Conservation (phyloP, 2,888 invertebrate species). For the Drosophila colorata region DNA sequence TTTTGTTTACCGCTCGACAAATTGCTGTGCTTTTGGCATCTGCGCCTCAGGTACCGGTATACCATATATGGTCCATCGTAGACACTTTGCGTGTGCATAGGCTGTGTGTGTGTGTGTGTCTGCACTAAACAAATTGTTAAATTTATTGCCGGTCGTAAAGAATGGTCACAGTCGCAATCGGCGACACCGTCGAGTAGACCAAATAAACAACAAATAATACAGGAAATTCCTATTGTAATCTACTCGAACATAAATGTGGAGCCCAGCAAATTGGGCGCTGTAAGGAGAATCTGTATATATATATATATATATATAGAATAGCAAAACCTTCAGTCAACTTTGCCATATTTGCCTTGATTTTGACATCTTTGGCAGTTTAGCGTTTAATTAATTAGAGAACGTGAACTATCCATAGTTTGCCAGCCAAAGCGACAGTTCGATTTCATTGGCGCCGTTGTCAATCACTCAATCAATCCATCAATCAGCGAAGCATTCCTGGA, state of each 20-base stretch:
- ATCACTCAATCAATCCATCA: constrained; percentile 78
- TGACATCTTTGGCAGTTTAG: constrained; percentile 58
- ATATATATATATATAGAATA: constrained; percentile 3
- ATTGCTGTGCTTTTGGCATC: constrained; percentile 79
- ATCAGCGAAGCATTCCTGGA: constrained; percentile 63
- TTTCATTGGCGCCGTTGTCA: constrained; percentile 78
- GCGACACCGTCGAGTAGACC: constrained; percentile 32
- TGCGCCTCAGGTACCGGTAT: constrained; percentile 58
- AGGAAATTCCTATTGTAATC: constrained; percentile 65
- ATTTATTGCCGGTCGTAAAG: constrained; percentile 83
- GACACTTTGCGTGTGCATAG: constrained; percentile 73
- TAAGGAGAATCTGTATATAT: neutral
- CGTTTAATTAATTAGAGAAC: constrained; percentile 76
- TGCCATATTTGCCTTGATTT: constrained; percentile 55
- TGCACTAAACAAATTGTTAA: constrained; percentile 83
- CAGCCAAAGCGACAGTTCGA: constrained; percentile 39
- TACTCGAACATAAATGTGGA: constrained; percentile 42
- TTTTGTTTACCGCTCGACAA: constrained; percentile 78
- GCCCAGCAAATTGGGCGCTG: constrained; percentile 13
- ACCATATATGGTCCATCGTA: constrained; percentile 72
- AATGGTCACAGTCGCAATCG: constrained; percentile 74
- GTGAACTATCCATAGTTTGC: constrained; percentile 53
- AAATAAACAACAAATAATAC: constrained; percentile 47
- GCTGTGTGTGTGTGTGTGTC: constrained; percentile 35
- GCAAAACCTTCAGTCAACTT: constrained; percentile 10